Evolutionary conservation across 2,797 vertebrate genomes (phyloP), one percentile per base, ranked within the genome.

Genomic region (Chelidonichthys spinosus): DNA sequence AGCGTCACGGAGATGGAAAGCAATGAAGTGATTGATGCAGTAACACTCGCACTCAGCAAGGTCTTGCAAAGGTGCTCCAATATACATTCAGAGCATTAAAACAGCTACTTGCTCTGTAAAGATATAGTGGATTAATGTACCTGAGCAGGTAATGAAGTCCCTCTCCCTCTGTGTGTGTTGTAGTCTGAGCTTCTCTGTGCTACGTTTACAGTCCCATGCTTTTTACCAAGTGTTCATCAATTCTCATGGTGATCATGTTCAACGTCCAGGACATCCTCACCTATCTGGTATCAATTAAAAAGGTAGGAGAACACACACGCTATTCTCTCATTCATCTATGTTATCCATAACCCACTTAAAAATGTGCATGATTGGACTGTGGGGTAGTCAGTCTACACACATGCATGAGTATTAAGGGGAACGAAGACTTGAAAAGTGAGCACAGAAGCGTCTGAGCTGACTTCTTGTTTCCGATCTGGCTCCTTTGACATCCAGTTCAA

Each of bases 401-500:
- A 58, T 44, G 10, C 35, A 43, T 25, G 3, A 15, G 50, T 11
- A 52, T 52, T 55, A 8, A 46, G 14, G 10, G 33, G 15, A 32
- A 35, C 1, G 7, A 44, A 56, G 42, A 62, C 10, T 18, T 11
- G 6, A 25, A 50, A 42, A 36, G 37, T 33, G 58, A 39, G n/a
- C 47, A 43, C 50, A 50, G 40, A 59, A 14, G 18, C 49, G 25
- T 68, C 42, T 32, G 39, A 42, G 60, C 11, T 65, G 59, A 67
- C 18, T n/a, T 43, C 55, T 25, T 40, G 39, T 3, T 72, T 43
- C 10, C 33, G 32, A 11, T 54, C 5, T 6, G 42, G 40, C 35
- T 69, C 50, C n/a, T 55, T 47, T 66, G 62, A 79, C 60, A 69
- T 71, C 53, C 42, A 58, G 66, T 43, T 58, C 40, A 63, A 17